Evolutionary conservation across 2,888 invertebrate species (phyloP).

Genomic region (Leptopilina drosophilae): DNA sequence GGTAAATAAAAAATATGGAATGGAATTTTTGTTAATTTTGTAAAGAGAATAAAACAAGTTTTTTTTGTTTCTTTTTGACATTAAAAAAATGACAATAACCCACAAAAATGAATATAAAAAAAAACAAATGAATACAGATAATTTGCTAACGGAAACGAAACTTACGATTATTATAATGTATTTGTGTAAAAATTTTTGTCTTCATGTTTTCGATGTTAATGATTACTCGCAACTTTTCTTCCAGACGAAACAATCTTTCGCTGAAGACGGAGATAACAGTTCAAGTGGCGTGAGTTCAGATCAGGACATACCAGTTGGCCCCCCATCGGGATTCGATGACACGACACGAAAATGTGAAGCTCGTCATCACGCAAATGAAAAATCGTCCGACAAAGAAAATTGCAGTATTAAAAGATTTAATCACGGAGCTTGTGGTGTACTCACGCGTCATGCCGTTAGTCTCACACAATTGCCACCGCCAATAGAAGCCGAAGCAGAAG

Average conservation of each 20-base stretch:
- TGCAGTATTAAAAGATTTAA: conserved; percentile 68
- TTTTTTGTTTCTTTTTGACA: too few species aligned
- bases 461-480: conserved; percentile 90
- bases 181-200: too few species aligned
- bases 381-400: conserved; percentile 58
- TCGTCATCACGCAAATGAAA: conserved; percentile 65
- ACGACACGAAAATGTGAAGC: conserved; percentile 73
- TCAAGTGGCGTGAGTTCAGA: conserved; percentile 93
- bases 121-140: too few species aligned
- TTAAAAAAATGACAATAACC: too few species aligned
- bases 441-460: conserved; percentile 85
- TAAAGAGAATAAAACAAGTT: too few species aligned
- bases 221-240: too few species aligned
- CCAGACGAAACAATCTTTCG: conserved; percentile 75
- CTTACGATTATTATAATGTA: too few species aligned
- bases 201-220: too few species aligned
- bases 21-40: too few species aligned
- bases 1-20: too few species aligned
- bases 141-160: too few species aligned
- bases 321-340: conserved; percentile 78
- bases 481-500: conserved; percentile 84
- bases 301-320: conserved; percentile 84
- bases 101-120: too few species aligned
- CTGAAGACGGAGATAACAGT: conserved; percentile 91
- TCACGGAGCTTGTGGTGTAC: conserved; percentile 75